Evolutionary conservation across 1,140 invertebrate genomes (phyloP).

Genomic region (Tenebrio molitor): DNA sequence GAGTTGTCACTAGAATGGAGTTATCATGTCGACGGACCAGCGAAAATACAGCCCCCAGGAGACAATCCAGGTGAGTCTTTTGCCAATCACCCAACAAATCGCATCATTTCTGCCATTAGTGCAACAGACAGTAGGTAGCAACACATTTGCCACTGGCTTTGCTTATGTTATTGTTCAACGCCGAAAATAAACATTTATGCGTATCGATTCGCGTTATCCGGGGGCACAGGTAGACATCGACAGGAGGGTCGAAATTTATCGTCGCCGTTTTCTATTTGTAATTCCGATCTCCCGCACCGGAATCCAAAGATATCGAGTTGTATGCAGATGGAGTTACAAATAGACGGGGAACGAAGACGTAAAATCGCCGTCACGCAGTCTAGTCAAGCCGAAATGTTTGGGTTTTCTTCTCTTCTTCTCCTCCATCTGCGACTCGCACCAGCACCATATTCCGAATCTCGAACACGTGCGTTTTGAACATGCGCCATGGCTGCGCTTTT

Average conservation of each 20-base stretch:
- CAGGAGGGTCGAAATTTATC: conserved; percentile 11
- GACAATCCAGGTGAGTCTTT: conserved; percentile 55
- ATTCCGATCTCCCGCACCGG: conserved; percentile 20
- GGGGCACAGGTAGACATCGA: conserved; percentile 1
- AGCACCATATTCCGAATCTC: conserved; percentile 49
- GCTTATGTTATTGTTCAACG: neutral
- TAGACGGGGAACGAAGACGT: conserved; percentile 36
- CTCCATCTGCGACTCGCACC: neutral
- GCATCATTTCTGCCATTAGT: no score
- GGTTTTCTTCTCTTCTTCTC: conserved; percentile 8
- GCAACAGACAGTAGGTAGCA: no score
- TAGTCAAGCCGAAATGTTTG: conserved; percentile 9
- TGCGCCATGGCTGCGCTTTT: conserved; percentile 55
- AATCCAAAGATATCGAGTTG: conserved; percentile 5
- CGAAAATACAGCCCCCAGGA: conserved; percentile 58
- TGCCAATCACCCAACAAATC: no score
- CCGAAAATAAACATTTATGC: neutral
- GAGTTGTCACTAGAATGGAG: conserved; percentile 48
- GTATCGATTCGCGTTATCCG: no score
- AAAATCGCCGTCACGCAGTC: conserved; percentile 52
- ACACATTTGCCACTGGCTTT: no score
- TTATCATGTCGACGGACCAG: conserved; percentile 50
- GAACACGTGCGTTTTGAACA: conserved; percentile 59
- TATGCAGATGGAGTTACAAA: conserved; percentile 23
- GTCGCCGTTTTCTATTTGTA: neutral